Conservation (phyloP, 92 coral and sea anemone genomes). For the Phenganax marumi region DNA sequence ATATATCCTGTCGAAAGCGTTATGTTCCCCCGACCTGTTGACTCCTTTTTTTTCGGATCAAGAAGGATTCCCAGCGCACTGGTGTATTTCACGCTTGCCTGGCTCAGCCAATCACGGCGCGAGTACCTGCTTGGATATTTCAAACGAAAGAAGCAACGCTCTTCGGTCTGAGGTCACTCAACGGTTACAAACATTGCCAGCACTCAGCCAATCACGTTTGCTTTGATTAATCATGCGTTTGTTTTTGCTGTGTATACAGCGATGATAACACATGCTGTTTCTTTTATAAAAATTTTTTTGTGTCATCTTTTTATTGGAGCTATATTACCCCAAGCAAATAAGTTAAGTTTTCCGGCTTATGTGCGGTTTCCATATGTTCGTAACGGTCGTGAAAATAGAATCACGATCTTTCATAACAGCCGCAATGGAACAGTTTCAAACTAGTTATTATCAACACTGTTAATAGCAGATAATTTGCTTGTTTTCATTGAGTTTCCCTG, state of each 20-base stretch:
- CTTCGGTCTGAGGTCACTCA: slow-evolving; percentile 23
- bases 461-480: too few species aligned
- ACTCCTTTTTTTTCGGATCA: slow-evolving; percentile 19
- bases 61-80: slow-evolving; percentile 14
- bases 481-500: too few species aligned
- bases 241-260: slow-evolving; percentile 2
- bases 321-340: neutral
- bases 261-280: slow-evolving; percentile 12
- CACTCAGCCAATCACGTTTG: neutral
- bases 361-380: too few species aligned
- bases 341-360: too few species aligned
- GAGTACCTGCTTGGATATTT: slow-evolving; percentile 18
- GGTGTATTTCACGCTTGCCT: slow-evolving; percentile 38
- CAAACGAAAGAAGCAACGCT: neutral
- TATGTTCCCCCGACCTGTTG: slow-evolving; percentile 35
- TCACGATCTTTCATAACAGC: too few species aligned
- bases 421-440: too few species aligned
- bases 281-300: neutral
- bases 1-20: slow-evolving; percentile 28
- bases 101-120: slow-evolving; percentile 27
- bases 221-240: slow-evolving; percentile 7
- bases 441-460: too few species aligned
- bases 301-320: neutral
- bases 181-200: neutral
- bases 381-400: too few species aligned